Evolutionary conservation across 2,888 invertebrate species (phyloP), one percentile per base, ranked within the genome.

Genomic region (Nasonovia ribisnigri): DNA sequence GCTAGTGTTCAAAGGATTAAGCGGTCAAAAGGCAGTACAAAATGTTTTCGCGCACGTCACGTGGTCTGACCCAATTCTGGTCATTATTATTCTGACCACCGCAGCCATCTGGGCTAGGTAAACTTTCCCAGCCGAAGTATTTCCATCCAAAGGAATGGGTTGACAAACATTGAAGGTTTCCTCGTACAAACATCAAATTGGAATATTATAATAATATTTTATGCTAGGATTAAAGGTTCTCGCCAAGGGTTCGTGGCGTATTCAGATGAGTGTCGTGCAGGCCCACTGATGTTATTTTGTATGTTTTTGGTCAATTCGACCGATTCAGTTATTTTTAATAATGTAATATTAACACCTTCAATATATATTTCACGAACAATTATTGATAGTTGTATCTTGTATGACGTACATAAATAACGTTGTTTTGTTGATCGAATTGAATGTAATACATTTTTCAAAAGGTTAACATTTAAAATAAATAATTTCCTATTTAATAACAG

Each of bases 21-120:
- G 57, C 89, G 60, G 57, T 42, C 60, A 89, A 60, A 84, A 90
- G 60, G 84, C 57, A 11, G 46, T 60, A 84, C n/a, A 46, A 48
- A 89, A 90, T 84, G 84, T 93, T 93, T 93, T 89, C 90, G 84
- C 90, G 93, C 93, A 93, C 93, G 93, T 93, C 93, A 93, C 93
- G 93, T 57, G 77, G 36, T 43, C 51, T 60, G 93, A 93, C 89
- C 93, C 26, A 84, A 36, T 93, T 57, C 36, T 4, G 46, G 86
- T 90, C 90, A 93, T 93, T 93, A 90, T 93, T 93, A 93, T 93
- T 93, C 93, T 86, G 90, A 86, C 90, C 90, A 48, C 60, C 51
- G 29, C 29, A 51, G 29, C 90, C 90, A 90, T 84, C 60, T 90
- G 90, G 88, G 89, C 57, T 48, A 90, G 88, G 89, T 90, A 90